phyloP scores from a whole-genome alignment of 2,113 vertebrate species.

The Sciurus niger region DNA sequence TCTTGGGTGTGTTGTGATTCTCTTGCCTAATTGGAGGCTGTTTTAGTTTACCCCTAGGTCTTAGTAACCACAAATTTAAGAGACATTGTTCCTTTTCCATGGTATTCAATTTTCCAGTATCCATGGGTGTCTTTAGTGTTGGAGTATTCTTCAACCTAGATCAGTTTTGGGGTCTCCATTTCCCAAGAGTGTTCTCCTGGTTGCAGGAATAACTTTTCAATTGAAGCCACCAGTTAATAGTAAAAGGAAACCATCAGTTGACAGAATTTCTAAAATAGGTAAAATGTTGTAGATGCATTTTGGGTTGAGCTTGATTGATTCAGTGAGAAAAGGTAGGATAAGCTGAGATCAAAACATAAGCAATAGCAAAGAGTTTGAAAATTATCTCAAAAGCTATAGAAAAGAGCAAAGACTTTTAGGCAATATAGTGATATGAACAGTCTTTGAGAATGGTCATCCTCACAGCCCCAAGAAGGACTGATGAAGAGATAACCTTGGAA shows the following conservation, averaged over 20 bases:
- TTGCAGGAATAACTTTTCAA: neutral
- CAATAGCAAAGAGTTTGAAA: neutral
- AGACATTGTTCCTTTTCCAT: neutral
- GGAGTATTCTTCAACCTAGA: neutral
- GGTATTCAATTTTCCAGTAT: neutral
- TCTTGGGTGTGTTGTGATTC: neutral
- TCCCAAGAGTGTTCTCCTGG: neutral
- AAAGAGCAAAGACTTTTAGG: conserved; percentile 15
- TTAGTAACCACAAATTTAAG: neutral
- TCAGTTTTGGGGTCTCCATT: neutral
- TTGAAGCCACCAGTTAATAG: neutral
- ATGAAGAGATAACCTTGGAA: neutral
- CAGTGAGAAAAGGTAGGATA: neutral
- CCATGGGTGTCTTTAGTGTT: neutral
- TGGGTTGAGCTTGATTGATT: neutral
- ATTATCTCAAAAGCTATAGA: neutral
- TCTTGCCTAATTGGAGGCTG: neutral
- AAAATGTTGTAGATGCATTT: neutral
- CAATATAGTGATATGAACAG: neutral
- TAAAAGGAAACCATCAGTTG: neutral
- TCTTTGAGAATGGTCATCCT: conserved; percentile 8
- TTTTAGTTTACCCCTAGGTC: neutral
- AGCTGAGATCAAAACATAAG: neutral
- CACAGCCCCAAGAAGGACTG: neutral
- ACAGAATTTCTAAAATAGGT: neutral